Percentiles rank a stretch among this genome's conserved stretches.
These are phyloP conservation scores for Bufotes viridis DNA, from an alignment of 2,797 vertebrate genomes.

Conservation along the genomic window DNA sequence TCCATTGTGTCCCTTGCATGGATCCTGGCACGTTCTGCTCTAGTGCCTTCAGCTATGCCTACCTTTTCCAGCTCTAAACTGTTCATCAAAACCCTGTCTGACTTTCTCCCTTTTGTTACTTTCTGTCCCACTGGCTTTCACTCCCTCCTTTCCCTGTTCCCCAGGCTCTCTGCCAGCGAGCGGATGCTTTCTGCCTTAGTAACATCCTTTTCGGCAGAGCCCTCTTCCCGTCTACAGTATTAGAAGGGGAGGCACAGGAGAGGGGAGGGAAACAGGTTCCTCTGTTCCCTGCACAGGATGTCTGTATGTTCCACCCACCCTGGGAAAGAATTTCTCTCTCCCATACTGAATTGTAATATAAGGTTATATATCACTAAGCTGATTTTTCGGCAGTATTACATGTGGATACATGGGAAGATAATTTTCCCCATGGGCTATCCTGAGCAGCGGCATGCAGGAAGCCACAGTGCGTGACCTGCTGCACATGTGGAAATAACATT, in stretches of 20 bases:
- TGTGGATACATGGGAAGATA: not conserved
- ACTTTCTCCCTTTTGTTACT: constrained; percentile 30
- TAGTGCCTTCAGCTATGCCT: not conserved
- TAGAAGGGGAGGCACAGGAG: constrained; percentile 46
- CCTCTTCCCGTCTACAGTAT: constrained; percentile 54
- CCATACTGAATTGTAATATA: not conserved
- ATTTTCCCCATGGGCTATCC: not conserved
- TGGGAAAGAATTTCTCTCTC: constrained; percentile 38
- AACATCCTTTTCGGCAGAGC: constrained; percentile 58
- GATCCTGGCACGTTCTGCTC: not conserved
- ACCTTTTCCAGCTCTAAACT: constrained; percentile 4
- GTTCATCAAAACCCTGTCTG: not conserved
- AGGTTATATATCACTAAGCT: not conserved
- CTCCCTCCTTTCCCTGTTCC: constrained; percentile 56
- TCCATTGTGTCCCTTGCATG: not conserved
- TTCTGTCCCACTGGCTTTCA: constrained; percentile 20
- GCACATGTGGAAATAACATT: constrained; percentile 4
- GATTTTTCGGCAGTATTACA: not conserved
- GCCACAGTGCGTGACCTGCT: not conserved
- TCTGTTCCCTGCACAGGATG: constrained; percentile 52
- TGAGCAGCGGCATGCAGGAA: not conserved
- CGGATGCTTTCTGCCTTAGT: constrained; percentile 60
- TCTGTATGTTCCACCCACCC: constrained; percentile 36
- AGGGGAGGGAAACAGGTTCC: constrained; percentile 49
- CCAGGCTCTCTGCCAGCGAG: constrained; percentile 58